Conservation (phyloP, 2,797 vertebrate species). For the Adelosebastes latens region DNA sequence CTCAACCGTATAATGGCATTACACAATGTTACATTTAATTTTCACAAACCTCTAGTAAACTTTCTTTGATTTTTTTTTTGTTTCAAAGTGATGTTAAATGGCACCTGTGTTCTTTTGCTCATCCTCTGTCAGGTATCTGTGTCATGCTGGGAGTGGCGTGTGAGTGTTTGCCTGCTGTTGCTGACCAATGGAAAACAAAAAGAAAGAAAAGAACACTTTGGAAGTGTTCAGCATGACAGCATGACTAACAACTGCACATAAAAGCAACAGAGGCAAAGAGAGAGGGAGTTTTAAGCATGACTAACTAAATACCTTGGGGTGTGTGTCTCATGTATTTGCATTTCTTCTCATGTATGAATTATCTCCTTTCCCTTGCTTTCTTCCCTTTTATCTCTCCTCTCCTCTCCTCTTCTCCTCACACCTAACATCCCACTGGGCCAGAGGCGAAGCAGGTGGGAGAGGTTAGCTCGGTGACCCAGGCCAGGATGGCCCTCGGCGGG, state of each 20-base stretch:
- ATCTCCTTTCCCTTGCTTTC: background rate
- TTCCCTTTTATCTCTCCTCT: slow-evolving; percentile 14
- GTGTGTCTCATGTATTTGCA: slow-evolving; percentile 42
- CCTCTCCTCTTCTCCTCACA: background rate
- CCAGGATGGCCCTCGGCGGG: slow-evolving; percentile 20
- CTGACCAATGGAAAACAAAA: background rate
- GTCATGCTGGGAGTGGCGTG: background rate
- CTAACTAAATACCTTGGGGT: slow-evolving; percentile 33
- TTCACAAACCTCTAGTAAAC: background rate
- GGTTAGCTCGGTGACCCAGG: slow-evolving; percentile 37
- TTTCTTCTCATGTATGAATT: slow-evolving; percentile 49
- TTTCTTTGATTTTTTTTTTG: background rate
- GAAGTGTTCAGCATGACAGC: slow-evolving; percentile 26
- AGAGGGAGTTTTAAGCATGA: slow-evolving; percentile 18
- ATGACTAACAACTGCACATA: slow-evolving; percentile 11
- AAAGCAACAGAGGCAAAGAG: background rate
- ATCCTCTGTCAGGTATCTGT: background rate
- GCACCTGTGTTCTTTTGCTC: background rate
- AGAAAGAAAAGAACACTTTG: background rate
- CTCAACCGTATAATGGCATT: background rate
- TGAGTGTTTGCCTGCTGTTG: background rate
- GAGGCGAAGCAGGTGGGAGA: background rate
- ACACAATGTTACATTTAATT: background rate
- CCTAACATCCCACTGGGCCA: slow-evolving; percentile 19
- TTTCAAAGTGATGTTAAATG: background rate